phyloP scores from a whole-genome alignment of 2,113 vertebrate species.

The Ophiodon elongatus region DNA sequence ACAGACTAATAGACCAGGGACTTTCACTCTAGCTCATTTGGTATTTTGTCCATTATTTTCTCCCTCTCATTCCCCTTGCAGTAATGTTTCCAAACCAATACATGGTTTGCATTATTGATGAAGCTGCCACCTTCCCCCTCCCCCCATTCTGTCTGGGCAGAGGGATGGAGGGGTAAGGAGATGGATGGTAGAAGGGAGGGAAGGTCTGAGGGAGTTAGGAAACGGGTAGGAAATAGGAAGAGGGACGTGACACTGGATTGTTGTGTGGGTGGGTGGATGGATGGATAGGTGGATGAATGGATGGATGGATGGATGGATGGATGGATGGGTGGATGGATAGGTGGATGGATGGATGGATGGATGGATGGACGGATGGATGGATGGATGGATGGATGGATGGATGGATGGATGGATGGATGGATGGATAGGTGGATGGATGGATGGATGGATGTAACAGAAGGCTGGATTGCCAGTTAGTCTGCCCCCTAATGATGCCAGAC shows the following conservation, averaged over 20 bases:
- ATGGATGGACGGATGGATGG: not conserved
- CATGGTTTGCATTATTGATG: slow-evolving; percentile 75
- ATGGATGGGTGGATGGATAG: not conserved
- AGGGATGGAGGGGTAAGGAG: slow-evolving; percentile 28
- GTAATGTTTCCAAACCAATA: slow-evolving; percentile 66
- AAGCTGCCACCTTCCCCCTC: slow-evolving; percentile 37
- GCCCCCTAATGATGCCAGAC: slow-evolving; percentile 51
- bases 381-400: not conserved
- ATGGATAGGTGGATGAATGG: not conserved
- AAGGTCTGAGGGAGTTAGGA: slow-evolving; percentile 6
- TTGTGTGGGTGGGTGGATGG: not conserved
- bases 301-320: not conserved
- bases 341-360: not conserved
- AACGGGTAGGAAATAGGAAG: not conserved
- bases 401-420: not conserved
- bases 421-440: not conserved
- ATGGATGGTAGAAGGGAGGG: slow-evolving; percentile 10
- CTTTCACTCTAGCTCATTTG: slow-evolving; percentile 57
- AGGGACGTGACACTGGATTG: not conserved
- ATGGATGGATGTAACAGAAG: slow-evolving; percentile 20
- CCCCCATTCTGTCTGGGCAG: slow-evolving; percentile 43
- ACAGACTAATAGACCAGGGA: slow-evolving; percentile 49
- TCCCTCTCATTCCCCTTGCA: slow-evolving; percentile 58
- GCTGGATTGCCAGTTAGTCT: slow-evolving; percentile 42
- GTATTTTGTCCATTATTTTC: slow-evolving; percentile 62